Base-by-base conservation (phyloP, 2,888 invertebrate species). In the Chaetoderma sp. region DNA sequence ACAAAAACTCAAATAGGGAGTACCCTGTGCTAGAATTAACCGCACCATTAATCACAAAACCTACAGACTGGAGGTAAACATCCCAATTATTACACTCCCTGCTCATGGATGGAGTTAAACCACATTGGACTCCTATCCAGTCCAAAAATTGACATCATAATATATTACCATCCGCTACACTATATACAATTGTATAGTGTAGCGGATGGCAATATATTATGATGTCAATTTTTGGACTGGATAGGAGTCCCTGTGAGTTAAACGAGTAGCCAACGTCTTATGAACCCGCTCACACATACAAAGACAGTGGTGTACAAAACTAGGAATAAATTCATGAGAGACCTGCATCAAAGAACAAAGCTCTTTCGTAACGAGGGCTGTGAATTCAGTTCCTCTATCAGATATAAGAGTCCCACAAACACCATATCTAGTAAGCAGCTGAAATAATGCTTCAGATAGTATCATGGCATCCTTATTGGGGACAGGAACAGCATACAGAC, bases 281-380 rank as follows among this genome's bases (percentile, higher is more conserved):
- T 50, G 50, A 8, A 30, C 28, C 4, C 52, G 52, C 32, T 52
- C 28, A 52, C 28, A 30, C 10, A 33, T 33, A 8, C 52, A 28
- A 13, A 52, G 2, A 21, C 52, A 52, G 32, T 52, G 52, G 52
- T 52, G 52, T 33, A 30, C 32, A 33, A 25, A 52, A 21, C 27
- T 28, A 18, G 52, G 52, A 10, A 33, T 52, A 52, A 68, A 70
- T 27, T 72, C 57, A 56, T 67, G 62, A 10, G 36, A 36, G n/a
- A 67, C 47, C 10, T 66, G 39, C 16, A 70, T 36, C 39, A 66
- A 18, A 25, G 55, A 42, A 56, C 69, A 69, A 10, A 73, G 42
- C 47, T 68, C 58, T n/a, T 30, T 18, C 16, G 60, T 70, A 21
- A 63, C 55, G 49, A 52, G 52, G 10, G 52, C 52, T 28, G 52